Conservation (phyloP, 2,797 vertebrate genomes). For the Phataginus tetradactyla region DNA sequence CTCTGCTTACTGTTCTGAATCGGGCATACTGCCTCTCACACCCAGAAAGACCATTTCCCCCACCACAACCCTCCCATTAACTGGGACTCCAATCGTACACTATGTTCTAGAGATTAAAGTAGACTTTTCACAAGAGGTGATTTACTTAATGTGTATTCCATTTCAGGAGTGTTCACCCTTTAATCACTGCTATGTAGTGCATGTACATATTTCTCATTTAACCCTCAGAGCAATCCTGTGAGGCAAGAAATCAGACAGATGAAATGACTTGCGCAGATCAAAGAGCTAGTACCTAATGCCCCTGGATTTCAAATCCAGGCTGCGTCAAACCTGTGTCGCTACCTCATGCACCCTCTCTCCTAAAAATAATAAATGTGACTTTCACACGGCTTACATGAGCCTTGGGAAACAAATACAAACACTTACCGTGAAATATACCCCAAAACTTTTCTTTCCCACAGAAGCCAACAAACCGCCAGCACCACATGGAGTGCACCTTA, state of each 20-base stretch:
- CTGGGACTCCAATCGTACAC: accelerated
- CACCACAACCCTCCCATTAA: not conserved
- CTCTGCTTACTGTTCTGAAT: not conserved
- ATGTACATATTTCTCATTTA: not conserved
- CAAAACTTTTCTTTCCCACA: not conserved
- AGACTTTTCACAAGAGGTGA: not conserved
- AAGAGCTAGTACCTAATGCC: not conserved
- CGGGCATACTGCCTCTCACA: not conserved
- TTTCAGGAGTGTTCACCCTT: not conserved
- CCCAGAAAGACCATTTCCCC: not conserved
- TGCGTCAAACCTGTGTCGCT: not conserved
- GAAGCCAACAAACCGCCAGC: not conserved
- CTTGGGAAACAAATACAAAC: not conserved
- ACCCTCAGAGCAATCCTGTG: not conserved
- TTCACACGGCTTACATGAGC: not conserved
- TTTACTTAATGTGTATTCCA: not conserved
- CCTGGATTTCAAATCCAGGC: not conserved
- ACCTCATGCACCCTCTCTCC: not conserved
- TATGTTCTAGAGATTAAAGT: not conserved
- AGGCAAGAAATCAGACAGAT: not conserved
- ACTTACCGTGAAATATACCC: not conserved
- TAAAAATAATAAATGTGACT: not conserved
- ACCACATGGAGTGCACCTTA: not conserved
- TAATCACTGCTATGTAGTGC: not conserved
- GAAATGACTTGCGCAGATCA: not conserved